Conservation (phyloP, 2,888 invertebrate species). For the Orthosia gracilis region DNA sequence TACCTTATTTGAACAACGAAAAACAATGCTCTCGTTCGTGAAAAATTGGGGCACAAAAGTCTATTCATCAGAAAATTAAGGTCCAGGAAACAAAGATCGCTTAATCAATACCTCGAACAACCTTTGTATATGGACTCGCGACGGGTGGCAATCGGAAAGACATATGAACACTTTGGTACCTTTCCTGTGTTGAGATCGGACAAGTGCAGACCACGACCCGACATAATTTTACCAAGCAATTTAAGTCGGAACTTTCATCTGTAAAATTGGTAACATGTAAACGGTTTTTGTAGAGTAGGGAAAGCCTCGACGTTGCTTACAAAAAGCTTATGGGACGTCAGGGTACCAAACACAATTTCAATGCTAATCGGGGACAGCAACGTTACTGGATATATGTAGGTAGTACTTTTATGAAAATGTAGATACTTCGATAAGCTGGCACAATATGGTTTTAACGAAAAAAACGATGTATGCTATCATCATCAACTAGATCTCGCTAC, state of each 20-base stretch:
- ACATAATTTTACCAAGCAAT: neutral
- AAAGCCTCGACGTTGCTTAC: neutral
- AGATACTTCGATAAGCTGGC: constrained; percentile 4
- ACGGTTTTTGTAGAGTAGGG: neutral
- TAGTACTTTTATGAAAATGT: neutral
- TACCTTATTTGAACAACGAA: constrained; percentile 17
- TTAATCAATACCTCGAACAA: constrained; percentile 43
- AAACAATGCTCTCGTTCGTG: constrained; percentile 24
- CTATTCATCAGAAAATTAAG: constrained; percentile 32
- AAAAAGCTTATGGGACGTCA: neutral
- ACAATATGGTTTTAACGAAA: constrained; percentile 16
- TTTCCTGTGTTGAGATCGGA: constrained; percentile 15
- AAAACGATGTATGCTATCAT: neutral
- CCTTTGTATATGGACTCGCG: constrained; percentile 4
- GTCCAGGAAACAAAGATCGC: constrained; percentile 34
- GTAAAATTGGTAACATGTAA: neutral
- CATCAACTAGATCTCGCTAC: neutral
- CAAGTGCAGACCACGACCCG: neutral
- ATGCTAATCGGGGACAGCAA: constrained; percentile 19
- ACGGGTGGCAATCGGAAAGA: constrained; percentile 36
- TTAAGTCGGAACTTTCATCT: constrained; percentile 1
- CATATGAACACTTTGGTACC: constrained; percentile 16
- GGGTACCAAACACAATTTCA: constrained; percentile 11
- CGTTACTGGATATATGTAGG: neutral
- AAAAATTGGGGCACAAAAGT: constrained; percentile 20